Evolutionary conservation across 2,888 invertebrate genomes (phyloP), one percentile per base, ranked within the genome.

Genomic region (Urechis unicinctus): DNA sequence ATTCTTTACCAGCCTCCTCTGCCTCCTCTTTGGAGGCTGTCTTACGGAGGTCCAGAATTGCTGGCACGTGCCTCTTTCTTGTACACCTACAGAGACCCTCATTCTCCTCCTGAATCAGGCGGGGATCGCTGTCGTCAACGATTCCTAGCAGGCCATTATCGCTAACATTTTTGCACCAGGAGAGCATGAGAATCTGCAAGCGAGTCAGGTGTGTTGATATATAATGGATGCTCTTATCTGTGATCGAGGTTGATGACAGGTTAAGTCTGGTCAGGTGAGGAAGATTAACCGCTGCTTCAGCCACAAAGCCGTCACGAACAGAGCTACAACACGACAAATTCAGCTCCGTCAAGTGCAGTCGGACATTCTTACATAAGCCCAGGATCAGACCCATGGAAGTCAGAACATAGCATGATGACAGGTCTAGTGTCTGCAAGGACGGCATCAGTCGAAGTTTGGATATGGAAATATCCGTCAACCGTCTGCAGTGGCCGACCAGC

Each of bases 181-280:
- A 84, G 57, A 88, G 74, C 56, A 83, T 83, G 46, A 88, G 80
- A 25, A 79, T 82, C 43, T 83, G 80, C 44, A 88, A 77, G 62
- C 80, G 75, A 21, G 82, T 71, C 66, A 87, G 81, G 65, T 85
- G 82, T 64, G 84, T 82, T 58, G 87, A 85, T 62, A 88, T 82
- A 44, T 83, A 83, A 78, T 87, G 85, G 52, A 87, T 80, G 22
- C 70, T 84, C 57, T 81, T 80, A 68, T 88, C 86, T 2, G 86
- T 86, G 1, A 88, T 84, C n/a, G 84, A 85, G 77, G 85, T 84
- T 63, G 83, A 84, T 56, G 85, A 85, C 47, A 88, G 71, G 70
- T 88, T 85, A 25, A 88, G 78, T 25, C 80, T 74, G 0, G 78
- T 80, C 45, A 88, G 75, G 56, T 83, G 82, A 1, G 82, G 82